phyloP scores from a whole-genome alignment of 1,140 invertebrate genomes.

The Bombus breviceps region DNA sequence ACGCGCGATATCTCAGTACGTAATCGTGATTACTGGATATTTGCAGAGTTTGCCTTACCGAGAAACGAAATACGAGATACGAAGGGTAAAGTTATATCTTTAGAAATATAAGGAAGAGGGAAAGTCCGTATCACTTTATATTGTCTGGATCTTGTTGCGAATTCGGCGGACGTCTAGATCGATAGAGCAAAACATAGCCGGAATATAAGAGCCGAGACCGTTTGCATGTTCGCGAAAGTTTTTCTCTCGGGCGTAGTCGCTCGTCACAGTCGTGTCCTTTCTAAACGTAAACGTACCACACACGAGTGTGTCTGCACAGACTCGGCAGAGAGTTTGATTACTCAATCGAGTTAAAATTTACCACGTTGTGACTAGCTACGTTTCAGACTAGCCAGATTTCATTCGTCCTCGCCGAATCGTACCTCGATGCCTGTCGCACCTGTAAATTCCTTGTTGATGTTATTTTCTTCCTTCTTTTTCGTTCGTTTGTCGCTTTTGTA shows the following conservation, averaged over 20 bases:
- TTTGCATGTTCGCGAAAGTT: slow-evolving; percentile 4
- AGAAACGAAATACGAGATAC: too few relatives aligned
- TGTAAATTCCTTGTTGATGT: neutral
- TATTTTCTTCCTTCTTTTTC: neutral
- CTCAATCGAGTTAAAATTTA: neutral
- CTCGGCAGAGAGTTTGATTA: neutral
- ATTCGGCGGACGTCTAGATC: neutral
- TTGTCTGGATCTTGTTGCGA: neutral
- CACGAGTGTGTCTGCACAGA: too few relatives aligned
- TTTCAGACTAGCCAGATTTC: neutral
- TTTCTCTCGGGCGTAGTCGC: too few relatives aligned
- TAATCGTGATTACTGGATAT: too few relatives aligned
- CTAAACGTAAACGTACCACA: neutral
- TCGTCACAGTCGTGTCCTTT: neutral
- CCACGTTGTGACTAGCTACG: too few relatives aligned
- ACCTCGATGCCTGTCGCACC: too few relatives aligned
- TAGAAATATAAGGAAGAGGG: too few relatives aligned
- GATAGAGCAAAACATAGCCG: neutral
- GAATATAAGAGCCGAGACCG: neutral
- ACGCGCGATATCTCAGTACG: neutral
- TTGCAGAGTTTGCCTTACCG: too few relatives aligned
- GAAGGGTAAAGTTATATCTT: too few relatives aligned
- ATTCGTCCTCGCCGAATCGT: neutral
- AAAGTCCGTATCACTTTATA: neutral
- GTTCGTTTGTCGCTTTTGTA: neutral